Evolutionary conservation across 2,888 invertebrate genomes (phyloP), one percentile per base, ranked within the genome.

Genomic region (Neoaliturus tenellus): DNA sequence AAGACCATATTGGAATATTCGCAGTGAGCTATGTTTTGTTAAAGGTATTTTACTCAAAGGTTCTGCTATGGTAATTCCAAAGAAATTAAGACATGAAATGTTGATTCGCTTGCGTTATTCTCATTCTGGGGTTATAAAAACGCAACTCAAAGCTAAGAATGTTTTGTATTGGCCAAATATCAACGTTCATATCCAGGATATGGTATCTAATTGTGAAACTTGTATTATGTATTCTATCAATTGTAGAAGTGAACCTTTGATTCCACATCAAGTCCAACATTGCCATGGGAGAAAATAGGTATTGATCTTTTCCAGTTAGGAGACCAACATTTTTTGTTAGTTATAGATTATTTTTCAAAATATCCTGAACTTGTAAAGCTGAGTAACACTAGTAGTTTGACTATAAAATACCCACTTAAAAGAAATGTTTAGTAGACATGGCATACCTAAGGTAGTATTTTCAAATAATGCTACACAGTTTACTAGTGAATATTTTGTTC

Each of bases 401-500:
- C 73, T 33, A 82, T 88, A 35, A 86, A 87, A 25, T 55, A 44
- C 12, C n/a, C 48, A 58, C n/a, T 51, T 86, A 86, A 84, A 87
- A 85, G 67, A 71, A n/a, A 33, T 87, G 4, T 88, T 88, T 84
- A 58, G 86, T 23, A 83, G 87, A 83, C 86, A 85, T 84, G 88
- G 87, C 28, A 85, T 87, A 25, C 86, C 87, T 12, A 87, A 88
- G 41, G 84, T 86, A 39, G 86, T 88, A 14, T 83, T 87, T 81
- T 85, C 87, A 12, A 88, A 88, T 83, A 87, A 87, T 83, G 87
- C 86, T 41, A 48, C 82, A 28, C 73, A 81, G 17, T 85, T 80
- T 67, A 80, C 67, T n/a, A 75, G 80, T 73, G 28, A 25, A 58
- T 20, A 23, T 85, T 85, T 80, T 33, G 51, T 17, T n/a, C 25